Percentiles rank a stretch among this genome's conserved stretches.
phyloP scores from a whole-genome alignment of 2,797 vertebrate genomes.

The Neostethus bicornis region DNA sequence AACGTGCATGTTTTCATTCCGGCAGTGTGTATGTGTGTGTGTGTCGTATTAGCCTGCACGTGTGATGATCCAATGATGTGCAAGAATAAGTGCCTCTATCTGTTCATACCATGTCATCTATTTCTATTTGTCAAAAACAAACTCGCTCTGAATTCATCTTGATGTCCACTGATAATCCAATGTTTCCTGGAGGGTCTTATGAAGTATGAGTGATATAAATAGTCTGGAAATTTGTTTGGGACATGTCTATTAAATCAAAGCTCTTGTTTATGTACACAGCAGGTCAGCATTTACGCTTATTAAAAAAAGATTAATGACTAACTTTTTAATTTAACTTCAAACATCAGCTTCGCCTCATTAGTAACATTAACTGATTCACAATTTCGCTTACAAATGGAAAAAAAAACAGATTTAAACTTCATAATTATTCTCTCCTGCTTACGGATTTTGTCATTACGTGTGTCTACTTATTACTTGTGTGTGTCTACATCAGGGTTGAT shows the following conservation, averaged over 20 bases:
- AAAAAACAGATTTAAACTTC: conserved; percentile 32
- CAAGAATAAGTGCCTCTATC: conserved; percentile 28
- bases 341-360: conserved; percentile 24
- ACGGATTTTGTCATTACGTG: conserved; percentile 40
- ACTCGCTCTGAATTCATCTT: conserved; percentile 24
- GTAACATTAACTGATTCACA: conserved; percentile 24
- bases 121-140: conserved; percentile 42
- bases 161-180: conserved; percentile 20
- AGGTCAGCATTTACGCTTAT: conserved; percentile 67
- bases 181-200: conserved; percentile 29
- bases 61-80: conserved; percentile 17
- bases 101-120: conserved; percentile 35
- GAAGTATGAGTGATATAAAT: conserved; percentile 49
- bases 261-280: conserved; percentile 63
- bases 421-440: conserved; percentile 32
- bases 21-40: not conserved
- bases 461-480: conserved; percentile 30
- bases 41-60: conserved; percentile 18
- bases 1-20: not conserved
- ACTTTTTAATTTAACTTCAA: conserved; percentile 2
- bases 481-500: conserved; percentile 51
- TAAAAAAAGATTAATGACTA: conserved; percentile 26
- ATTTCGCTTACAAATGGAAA: conserved; percentile 29
- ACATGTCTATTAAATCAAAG: conserved; percentile 47
- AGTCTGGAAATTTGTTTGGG: conserved; percentile 67